Percentiles rank a stretch among this genome's conserved stretches.
phyloP scores from a whole-genome alignment of 2,888 invertebrate species.

The Anthrax anthrax region DNA sequence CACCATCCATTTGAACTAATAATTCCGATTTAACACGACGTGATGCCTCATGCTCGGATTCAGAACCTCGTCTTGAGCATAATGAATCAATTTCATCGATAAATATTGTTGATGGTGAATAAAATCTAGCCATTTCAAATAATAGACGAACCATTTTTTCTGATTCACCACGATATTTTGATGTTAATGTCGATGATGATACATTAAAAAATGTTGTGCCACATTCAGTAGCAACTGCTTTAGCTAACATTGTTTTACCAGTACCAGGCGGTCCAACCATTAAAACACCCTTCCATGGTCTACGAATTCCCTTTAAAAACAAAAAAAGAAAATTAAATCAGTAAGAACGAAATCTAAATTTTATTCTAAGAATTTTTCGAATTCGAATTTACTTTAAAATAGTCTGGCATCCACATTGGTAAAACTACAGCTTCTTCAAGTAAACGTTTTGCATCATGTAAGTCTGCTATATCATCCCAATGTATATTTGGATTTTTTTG shows the following conservation, averaged over 20 bases:
- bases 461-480: conserved; percentile 90
- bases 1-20: conserved; percentile 97
- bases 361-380: too few relatives aligned
- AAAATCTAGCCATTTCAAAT: conserved; percentile 97
- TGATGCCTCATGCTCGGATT: conserved; percentile 95
- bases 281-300: conserved; percentile 92
- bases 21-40: conserved; percentile 93
- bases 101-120: conserved; percentile 97
- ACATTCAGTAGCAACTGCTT: conserved; percentile 97
- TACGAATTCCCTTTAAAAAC: conserved; percentile 44
- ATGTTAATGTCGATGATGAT: conserved; percentile 92
- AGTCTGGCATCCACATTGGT: conserved; percentile 96
- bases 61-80: conserved; percentile 87
- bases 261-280: conserved; percentile 86
- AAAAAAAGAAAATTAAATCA: too few relatives aligned
- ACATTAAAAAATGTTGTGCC: conserved; percentile 96
- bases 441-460: conserved; percentile 75
- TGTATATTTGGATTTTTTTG: conserved; percentile 92
- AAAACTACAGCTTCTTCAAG: conserved; percentile 95
- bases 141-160: conserved; percentile 92
- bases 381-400: conserved; percentile 62
- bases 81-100: conserved; percentile 98
- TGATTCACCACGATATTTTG: conserved; percentile 97
- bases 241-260: conserved; percentile 93
- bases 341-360: too few relatives aligned